Evolutionary conservation across 2,888 invertebrate genomes (phyloP).

Genomic region (Iphiclides podalirius): DNA sequence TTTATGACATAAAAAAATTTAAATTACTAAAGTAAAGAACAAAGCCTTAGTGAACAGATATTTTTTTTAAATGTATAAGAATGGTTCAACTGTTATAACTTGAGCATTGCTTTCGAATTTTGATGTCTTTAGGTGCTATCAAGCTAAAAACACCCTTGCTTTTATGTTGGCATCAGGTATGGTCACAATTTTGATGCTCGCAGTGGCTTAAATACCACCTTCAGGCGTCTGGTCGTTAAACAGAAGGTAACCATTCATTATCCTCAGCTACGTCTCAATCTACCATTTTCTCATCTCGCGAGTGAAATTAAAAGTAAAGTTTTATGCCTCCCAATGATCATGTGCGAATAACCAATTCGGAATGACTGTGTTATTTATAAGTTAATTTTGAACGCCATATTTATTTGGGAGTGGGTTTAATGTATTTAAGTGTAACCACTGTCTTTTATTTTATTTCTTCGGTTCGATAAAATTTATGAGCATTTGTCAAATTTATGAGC

Average conservation of each 20-base stretch:
- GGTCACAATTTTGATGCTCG: conserved; percentile 21
- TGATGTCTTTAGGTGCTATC: too few relatives aligned
- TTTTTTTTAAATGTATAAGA: too few relatives aligned
- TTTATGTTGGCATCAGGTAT: conserved; percentile 13
- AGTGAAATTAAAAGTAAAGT: conserved; percentile 22
- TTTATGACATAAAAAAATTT: too few relatives aligned
- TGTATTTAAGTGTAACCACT: not conserved
- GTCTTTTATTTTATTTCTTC: not conserved
- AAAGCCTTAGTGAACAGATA: too few relatives aligned
- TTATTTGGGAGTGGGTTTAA: not conserved
- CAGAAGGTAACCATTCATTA: conserved; percentile 27
- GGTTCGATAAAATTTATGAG: not conserved
- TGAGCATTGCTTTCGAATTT: too few relatives aligned
- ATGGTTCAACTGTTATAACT: too few relatives aligned
- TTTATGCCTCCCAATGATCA: conserved; percentile 22
- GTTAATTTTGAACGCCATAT: conserved; percentile 5
- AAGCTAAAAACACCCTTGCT: conserved; percentile 7
- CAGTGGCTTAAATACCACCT: conserved; percentile 29
- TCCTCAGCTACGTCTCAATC: conserved; percentile 26
- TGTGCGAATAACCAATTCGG: conserved; percentile 19
- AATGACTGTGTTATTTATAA: not conserved
- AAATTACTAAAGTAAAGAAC: too few relatives aligned
- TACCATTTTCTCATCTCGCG: conserved; percentile 25
- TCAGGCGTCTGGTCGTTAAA: conserved; percentile 29
- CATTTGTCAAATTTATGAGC: too few relatives aligned